A percentile compares a stretch with the other conserved stretches of the same genome.
Evolutionary conservation across 1,140 invertebrate genomes (phyloP).

Genomic region (Drosophila erecta): DNA sequence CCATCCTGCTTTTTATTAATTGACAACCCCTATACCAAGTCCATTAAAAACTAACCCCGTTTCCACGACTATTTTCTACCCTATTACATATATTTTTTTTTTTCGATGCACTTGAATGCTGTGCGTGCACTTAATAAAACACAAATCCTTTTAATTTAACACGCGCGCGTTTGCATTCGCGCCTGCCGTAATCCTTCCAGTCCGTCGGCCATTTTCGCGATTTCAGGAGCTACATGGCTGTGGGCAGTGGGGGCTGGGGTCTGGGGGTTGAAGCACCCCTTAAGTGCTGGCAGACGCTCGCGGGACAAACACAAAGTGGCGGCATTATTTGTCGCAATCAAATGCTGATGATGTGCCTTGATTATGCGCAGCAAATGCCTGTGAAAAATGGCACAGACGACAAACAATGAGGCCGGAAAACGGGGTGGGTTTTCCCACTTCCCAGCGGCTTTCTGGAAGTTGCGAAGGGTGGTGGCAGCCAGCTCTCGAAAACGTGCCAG

Average conservation of each 20-base stretch:
- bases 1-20: not conserved
- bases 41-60: constrained; percentile 4
- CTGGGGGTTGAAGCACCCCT: constrained; percentile 32
- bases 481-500: constrained; percentile 59
- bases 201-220: constrained; percentile 63
- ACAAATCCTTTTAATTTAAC: constrained; percentile 81
- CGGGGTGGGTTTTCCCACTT: constrained; percentile 31
- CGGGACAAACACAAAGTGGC: constrained; percentile 75
- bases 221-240: not conserved
- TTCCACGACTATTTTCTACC: not conserved
- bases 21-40: not conserved
- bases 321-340: constrained; percentile 84
- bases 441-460: not conserved
- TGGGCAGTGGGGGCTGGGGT: not conserved
- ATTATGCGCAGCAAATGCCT: constrained; percentile 67
- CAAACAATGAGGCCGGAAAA: constrained; percentile 21
- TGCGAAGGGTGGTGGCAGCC: constrained; percentile 21
- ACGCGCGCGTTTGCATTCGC: constrained; percentile 41
- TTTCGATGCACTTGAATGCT: constrained; percentile 28
- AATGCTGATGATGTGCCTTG: constrained; percentile 81
- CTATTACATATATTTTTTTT: not conserved
- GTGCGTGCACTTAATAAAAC: constrained; percentile 72
- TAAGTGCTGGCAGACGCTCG: constrained; percentile 41
- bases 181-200: constrained; percentile 37
- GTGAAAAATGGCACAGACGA: constrained; percentile 68